phyloP scores from a whole-genome alignment of 2,888 invertebrate genomes.

The Eristalinus sepulchralis region DNA sequence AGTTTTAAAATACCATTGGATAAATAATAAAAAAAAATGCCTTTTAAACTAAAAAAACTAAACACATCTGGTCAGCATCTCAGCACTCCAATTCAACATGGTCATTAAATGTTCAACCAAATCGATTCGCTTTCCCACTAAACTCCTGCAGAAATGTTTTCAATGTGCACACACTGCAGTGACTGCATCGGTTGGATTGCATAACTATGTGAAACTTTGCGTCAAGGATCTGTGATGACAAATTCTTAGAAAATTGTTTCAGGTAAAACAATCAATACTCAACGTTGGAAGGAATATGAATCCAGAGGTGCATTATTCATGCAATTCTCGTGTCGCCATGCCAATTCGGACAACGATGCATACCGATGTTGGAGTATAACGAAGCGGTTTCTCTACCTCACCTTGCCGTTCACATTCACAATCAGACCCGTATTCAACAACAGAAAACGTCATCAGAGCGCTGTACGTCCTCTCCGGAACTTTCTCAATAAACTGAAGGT shows the following conservation, averaged over 20 bases:
- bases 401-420: background rate
- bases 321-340: background rate
- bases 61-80: too few relatives aligned
- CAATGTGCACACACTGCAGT: too few relatives aligned
- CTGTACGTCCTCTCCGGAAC: slow-evolving; percentile 1
- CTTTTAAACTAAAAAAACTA: too few relatives aligned
- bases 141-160: too few relatives aligned
- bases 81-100: too few relatives aligned
- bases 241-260: background rate
- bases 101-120: too few relatives aligned
- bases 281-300: background rate
- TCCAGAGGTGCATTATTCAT: background rate
- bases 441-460: background rate
- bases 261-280: background rate
- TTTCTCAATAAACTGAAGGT: slow-evolving; percentile 18
- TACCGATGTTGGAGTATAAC: background rate
- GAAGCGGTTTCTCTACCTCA: background rate
- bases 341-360: background rate
- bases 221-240: background rate
- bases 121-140: too few relatives aligned
- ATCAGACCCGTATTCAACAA: background rate
- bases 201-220: too few relatives aligned
- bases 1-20: too few relatives aligned
- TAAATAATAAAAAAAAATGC: too few relatives aligned
- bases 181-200: too few relatives aligned